Evolutionary conservation across 2,113 vertebrate genomes (phyloP).

Genomic region (Hystrix brachyura): DNA sequence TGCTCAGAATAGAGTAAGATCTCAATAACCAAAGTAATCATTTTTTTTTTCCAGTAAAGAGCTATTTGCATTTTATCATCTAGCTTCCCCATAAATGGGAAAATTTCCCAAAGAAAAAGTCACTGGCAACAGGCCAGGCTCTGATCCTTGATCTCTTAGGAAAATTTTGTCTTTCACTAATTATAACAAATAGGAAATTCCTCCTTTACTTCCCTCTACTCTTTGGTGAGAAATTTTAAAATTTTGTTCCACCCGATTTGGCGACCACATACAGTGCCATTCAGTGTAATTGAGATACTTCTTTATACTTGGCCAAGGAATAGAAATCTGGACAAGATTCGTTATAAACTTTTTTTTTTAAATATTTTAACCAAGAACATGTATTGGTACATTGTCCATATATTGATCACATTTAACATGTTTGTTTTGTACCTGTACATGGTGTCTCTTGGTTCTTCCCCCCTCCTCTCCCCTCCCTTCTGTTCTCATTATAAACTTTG

Average conservation of each 20-base stretch:
- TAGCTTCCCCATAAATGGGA: not conserved
- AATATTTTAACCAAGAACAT: too few species aligned
- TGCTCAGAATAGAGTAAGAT: constrained; percentile 1
- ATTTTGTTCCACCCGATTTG: not conserved
- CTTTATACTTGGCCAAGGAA: not conserved
- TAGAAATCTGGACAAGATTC: not conserved
- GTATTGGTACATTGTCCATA: too few species aligned
- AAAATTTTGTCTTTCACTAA: constrained; percentile 9
- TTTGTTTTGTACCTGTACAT: too few species aligned
- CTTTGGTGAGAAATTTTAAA: not conserved
- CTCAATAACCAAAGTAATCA: not conserved
- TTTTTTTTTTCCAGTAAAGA: constrained; percentile 34
- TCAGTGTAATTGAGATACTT: not conserved
- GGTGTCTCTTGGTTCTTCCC: too few species aligned
- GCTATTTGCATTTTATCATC: not conserved
- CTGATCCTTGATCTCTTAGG: not conserved
- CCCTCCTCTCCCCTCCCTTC: too few species aligned
- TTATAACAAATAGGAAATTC: not conserved
- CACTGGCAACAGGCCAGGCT: not conserved
- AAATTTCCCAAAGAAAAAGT: not conserved
- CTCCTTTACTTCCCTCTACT: not conserved
- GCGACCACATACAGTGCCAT: not conserved
- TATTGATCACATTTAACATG: too few species aligned
- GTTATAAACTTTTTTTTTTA: not conserved
- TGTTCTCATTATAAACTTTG: not conserved